Percentiles rank a stretch among this genome's conserved stretches.
Evolutionary conservation across 2,888 invertebrate species (phyloP).

Genomic region (Cancer borealis): DNA sequence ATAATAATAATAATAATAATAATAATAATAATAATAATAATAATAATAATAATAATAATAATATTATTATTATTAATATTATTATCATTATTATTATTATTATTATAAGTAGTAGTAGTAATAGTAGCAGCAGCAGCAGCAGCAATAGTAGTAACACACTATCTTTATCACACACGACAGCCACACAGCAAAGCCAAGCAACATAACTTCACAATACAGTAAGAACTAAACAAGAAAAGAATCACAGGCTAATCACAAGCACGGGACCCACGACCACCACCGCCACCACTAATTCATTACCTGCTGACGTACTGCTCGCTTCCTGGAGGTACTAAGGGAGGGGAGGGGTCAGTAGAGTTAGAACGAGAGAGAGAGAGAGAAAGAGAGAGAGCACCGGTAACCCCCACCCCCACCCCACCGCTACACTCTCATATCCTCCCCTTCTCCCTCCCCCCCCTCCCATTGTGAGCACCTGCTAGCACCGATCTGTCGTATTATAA

Average conservation of each 20-base stretch:
- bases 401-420: neutral
- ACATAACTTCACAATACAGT: neutral
- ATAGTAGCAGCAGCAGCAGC: no score
- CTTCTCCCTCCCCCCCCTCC: neutral
- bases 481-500: neutral
- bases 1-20: no score
- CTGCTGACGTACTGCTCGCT: neutral
- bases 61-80: no score
- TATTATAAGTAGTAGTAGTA: no score
- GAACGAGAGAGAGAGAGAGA: no score
- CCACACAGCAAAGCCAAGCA: neutral
- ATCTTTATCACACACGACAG: neutral
- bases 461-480: neutral
- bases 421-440: neutral
- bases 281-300: conserved; percentile 1
- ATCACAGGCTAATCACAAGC: neutral
- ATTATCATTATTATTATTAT: no score
- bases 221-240: neutral
- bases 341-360: neutral
- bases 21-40: no score
- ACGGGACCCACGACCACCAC: conserved; percentile 1
- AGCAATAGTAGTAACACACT: no score
- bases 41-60: no score
- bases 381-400: no score
- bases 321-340: neutral